Conservation (phyloP, 2,888 invertebrate genomes). For the Andricus quercusramuli region DNA sequence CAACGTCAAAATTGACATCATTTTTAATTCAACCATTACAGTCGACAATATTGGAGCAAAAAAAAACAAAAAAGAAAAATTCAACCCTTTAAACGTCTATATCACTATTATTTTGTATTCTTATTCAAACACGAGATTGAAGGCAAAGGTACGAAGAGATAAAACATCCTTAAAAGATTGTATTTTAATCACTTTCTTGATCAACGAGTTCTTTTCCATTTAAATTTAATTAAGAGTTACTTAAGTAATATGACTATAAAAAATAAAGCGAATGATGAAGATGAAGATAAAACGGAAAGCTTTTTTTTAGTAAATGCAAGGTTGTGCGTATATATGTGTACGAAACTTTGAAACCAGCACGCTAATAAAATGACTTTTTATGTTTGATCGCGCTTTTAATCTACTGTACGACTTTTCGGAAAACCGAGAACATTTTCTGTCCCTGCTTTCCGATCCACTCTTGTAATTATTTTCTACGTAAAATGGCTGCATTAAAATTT, state of each 20-base stretch:
- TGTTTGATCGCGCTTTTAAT: conserved; percentile 7
- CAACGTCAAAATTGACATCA: conserved; percentile 31
- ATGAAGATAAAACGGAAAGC: conserved; percentile 13
- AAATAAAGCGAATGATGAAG: not conserved
- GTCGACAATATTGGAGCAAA: conserved; percentile 29
- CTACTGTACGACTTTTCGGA: conserved; percentile 2
- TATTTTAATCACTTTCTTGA: not conserved
- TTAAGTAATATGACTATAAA: conserved; percentile 4
- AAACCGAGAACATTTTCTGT: conserved; percentile 24
- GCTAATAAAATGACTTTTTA: conserved; percentile 17
- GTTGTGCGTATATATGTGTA: not conserved
- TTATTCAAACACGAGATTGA: conserved; percentile 10
- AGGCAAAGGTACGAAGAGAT: conserved; percentile 6
- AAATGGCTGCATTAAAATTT: conserved; percentile 14
- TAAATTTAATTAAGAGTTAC: conserved; percentile 16
- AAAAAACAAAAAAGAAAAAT: conserved; percentile 5
- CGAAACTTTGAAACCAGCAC: conserved; percentile 7
- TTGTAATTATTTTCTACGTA: not conserved
- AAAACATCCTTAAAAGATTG: not conserved
- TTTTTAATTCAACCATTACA: conserved; percentile 23
- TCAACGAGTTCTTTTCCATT: conserved; percentile 1
- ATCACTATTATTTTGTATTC: not conserved
- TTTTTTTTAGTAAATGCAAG: not conserved
- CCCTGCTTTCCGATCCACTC: not conserved
- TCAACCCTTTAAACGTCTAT: not conserved